phyloP scores from a whole-genome alignment of 2,113 vertebrate genomes.

The Guaruba guarouba region DNA sequence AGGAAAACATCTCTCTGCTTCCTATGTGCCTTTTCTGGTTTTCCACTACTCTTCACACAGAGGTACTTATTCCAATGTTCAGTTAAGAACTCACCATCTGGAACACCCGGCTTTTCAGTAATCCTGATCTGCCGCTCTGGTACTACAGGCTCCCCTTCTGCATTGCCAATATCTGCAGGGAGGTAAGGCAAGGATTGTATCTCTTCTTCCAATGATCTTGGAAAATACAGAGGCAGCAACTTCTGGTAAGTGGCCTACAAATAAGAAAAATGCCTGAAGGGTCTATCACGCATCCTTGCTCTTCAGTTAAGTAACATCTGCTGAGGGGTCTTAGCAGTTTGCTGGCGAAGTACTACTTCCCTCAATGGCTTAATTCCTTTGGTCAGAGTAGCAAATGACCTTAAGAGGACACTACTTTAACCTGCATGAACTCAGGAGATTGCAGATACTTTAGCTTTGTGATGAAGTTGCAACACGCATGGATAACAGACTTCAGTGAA shows the following conservation, averaged over 20 bases:
- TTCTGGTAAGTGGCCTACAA: slow-evolving; percentile 85
- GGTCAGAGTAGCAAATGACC: not conserved
- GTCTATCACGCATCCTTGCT: not conserved
- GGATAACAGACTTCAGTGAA: not conserved
- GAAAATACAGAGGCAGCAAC: slow-evolving; percentile 93
- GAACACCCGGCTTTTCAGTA: slow-evolving; percentile 87
- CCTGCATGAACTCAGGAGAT: not conserved
- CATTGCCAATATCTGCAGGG: slow-evolving; percentile 94
- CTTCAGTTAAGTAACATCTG: not conserved
- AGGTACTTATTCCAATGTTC: not conserved
- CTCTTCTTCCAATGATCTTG: slow-evolving; percentile 89
- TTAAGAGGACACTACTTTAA: not conserved
- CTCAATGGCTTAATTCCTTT: not conserved
- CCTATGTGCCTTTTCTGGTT: not conserved
- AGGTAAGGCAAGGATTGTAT: slow-evolving; percentile 79
- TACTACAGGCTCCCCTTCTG: slow-evolving; percentile 92
- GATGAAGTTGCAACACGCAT: not conserved
- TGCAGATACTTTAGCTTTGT: not conserved
- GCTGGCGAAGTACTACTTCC: not conserved
- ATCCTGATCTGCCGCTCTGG: slow-evolving; percentile 96
- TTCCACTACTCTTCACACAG: not conserved
- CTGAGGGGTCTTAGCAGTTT: not conserved
- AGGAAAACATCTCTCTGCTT: not conserved
- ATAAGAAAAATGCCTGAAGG: not conserved
- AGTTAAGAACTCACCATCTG: slow-evolving; percentile 78